Evolutionary conservation across 2,888 invertebrate species (phyloP).

Genomic region (Venusia cambrica): DNA sequence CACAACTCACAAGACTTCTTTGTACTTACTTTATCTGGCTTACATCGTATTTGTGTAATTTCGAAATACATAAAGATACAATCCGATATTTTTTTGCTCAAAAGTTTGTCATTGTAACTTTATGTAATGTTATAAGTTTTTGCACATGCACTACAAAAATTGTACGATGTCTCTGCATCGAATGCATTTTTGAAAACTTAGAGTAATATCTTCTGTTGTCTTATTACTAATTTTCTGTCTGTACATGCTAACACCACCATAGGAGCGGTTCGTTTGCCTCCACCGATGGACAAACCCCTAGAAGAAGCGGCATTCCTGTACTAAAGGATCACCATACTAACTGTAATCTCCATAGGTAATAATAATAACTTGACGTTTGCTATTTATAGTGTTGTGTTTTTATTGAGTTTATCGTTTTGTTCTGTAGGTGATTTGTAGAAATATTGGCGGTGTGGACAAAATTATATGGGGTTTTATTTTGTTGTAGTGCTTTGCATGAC

Average conservation of each 20-base stretch:
- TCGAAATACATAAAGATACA: conserved; percentile 16
- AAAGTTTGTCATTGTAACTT: conserved; percentile 13
- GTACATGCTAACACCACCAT: conserved; percentile 70
- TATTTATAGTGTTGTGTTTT: conserved; percentile 28
- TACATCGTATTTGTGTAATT: conserved; percentile 22
- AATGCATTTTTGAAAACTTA: conserved; percentile 51
- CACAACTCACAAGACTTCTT: conserved; percentile 14
- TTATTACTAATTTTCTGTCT: conserved; percentile 67
- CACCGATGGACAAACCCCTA: conserved; percentile 73
- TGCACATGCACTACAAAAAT: conserved; percentile 28
- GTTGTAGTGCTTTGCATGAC: conserved; percentile 37
- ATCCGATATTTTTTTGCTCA: conserved; percentile 12
- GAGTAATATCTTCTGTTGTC: conserved; percentile 46
- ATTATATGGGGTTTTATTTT: conserved; percentile 23
- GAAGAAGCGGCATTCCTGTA: conserved; percentile 75
- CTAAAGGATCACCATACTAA: conserved; percentile 76
- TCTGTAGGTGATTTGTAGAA: conserved; percentile 11
- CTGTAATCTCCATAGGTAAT: conserved; percentile 75
- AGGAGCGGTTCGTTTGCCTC: conserved; percentile 79
- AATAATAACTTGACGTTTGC: conserved; percentile 29
- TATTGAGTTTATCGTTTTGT: conserved; percentile 20
- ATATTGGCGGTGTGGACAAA: conserved; percentile 23
- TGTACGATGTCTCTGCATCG: no score
- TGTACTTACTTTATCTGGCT: conserved; percentile 20
- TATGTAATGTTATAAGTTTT: conserved; percentile 12